Evolutionary conservation across 2,888 invertebrate species (phyloP).

Genomic region (Leptopilina myrica): DNA sequence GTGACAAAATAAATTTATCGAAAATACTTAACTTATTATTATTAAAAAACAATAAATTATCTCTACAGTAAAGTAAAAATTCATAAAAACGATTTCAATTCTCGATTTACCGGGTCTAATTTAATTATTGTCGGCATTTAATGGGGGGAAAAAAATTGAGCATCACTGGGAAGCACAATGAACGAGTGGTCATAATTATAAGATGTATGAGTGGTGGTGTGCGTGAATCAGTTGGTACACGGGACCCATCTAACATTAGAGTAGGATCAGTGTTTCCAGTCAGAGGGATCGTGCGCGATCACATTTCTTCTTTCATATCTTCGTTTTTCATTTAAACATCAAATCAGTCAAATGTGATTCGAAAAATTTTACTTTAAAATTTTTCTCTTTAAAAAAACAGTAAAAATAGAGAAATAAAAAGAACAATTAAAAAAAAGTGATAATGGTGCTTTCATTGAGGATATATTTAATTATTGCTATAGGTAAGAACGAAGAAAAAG

Average conservation of each 20-base stretch:
- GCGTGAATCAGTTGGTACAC: slow-evolving; percentile 58
- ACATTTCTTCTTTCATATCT: slow-evolving; percentile 23
- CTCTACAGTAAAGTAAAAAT: too few species aligned
- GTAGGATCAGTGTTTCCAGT: slow-evolving; percentile 67
- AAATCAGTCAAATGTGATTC: slow-evolving; percentile 37
- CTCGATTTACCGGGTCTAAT: not conserved
- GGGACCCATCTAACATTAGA: slow-evolving; percentile 59
- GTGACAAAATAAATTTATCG: too few species aligned
- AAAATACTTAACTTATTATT: too few species aligned
- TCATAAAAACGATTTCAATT: not conserved
- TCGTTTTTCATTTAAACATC: slow-evolving; percentile 5
- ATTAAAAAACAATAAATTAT: too few species aligned
- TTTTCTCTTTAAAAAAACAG: not conserved
- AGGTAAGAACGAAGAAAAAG: not conserved
- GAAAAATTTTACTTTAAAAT: slow-evolving; percentile 21
- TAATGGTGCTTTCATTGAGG: slow-evolving; percentile 41
- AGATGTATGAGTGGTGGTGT: slow-evolving; percentile 50
- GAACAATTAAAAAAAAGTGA: not conserved
- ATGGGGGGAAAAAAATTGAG: slow-evolving; percentile 53
- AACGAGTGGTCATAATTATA: slow-evolving; percentile 63
- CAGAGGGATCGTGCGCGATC: slow-evolving; percentile 59
- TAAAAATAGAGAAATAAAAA: too few species aligned
- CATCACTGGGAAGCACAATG: slow-evolving; percentile 60
- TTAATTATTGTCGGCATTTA: slow-evolving; percentile 42
- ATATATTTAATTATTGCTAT: slow-evolving; percentile 29